Percentiles rank a stretch among this genome's conserved stretches.
phyloP scores from a whole-genome alignment of 2,113 vertebrate species.

The Mormyrus iriodes region DNA sequence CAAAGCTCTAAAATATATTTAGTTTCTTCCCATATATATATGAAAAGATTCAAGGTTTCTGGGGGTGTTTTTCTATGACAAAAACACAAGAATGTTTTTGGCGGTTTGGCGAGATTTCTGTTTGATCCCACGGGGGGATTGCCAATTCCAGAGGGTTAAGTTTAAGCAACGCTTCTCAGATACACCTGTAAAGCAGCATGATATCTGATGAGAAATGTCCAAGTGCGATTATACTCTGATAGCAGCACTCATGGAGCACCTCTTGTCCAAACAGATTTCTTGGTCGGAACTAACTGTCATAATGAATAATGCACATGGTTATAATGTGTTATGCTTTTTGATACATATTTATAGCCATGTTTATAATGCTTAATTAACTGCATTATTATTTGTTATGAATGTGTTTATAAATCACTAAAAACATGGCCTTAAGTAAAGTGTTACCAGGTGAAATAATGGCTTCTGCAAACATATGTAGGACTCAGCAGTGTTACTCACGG shows the following conservation, averaged over 20 bases:
- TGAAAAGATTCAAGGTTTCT: no score
- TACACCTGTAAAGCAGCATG: no score
- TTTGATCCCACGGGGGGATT: no score
- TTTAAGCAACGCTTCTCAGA: no score
- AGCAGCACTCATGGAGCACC: background rate
- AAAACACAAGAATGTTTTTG: no score
- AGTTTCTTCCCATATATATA: no score
- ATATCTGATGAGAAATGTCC: no score
- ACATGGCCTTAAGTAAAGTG: background rate
- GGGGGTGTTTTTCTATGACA: no score
- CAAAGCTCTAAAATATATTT: no score
- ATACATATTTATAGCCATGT: background rate
- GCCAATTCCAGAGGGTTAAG: no score
- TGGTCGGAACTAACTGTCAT: background rate
- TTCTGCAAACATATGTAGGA: background rate
- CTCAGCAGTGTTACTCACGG: slow-evolving; percentile 70
- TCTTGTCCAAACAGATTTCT: background rate
- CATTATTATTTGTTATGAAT: background rate
- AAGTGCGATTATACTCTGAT: background rate
- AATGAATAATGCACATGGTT: background rate
- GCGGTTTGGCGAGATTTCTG: no score
- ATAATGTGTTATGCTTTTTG: background rate
- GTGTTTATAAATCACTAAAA: background rate
- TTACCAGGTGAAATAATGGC: background rate
- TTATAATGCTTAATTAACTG: background rate